These are phyloP conservation scores for Periophthalmus magnuspinnatus DNA, from an alignment of 2,797 vertebrate species.

Conservation along the genomic window DNA sequence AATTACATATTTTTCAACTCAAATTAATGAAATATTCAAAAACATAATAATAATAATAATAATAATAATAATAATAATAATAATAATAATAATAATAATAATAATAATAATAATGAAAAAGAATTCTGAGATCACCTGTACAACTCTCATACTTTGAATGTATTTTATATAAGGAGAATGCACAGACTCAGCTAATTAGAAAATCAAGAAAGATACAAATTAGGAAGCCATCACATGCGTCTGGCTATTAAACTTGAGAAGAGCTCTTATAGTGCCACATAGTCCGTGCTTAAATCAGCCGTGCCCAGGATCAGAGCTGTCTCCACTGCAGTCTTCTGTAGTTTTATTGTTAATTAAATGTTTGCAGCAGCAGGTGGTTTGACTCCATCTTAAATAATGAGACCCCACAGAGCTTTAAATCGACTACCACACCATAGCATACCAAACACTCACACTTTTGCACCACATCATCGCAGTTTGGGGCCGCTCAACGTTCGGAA, in stretches of 20 bases:
- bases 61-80: no score
- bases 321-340: conserved; percentile 25
- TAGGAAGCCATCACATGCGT: background rate
- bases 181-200: background rate
- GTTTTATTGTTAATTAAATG: conserved; percentile 39
- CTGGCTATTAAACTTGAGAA: conserved; percentile 15
- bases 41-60: no score
- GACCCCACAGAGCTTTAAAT: conserved; percentile 20
- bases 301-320: conserved; percentile 20
- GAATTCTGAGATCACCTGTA: no score
- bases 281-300: conserved; percentile 19
- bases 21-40: no score
- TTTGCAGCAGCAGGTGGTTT: conserved; percentile 33
- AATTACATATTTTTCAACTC: no score
- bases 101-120: no score
- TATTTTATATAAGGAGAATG: no score
- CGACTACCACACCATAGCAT: background rate
- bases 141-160: no score
- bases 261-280: conserved; percentile 29
- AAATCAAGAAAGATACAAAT: background rate
- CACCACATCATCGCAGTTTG: background rate
- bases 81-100: no score
- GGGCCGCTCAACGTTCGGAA: background rate
- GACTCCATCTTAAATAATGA: conserved; percentile 19
- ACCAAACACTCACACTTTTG: conserved; percentile 4